Evolutionary conservation across 2,113 vertebrate species (phyloP).

Genomic region (Dromiciops gliroides): DNA sequence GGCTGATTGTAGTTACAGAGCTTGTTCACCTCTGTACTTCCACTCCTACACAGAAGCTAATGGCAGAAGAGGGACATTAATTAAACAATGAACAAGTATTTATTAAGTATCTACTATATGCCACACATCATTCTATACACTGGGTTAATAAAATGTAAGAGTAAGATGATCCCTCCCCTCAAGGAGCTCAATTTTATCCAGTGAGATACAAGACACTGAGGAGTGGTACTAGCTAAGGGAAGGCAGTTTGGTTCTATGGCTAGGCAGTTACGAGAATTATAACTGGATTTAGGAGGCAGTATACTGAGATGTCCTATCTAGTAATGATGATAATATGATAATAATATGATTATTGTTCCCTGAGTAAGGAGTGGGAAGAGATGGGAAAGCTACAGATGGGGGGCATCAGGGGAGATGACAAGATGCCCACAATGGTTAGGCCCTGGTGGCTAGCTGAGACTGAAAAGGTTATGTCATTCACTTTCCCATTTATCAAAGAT

Average conservation of each 20-base stretch:
- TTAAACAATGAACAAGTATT: neutral
- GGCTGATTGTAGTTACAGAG: neutral
- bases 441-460: neutral
- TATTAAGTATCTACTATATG: neutral
- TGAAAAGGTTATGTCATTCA: neutral
- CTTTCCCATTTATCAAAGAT: neutral
- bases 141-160: neutral
- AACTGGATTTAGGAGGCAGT: neutral
- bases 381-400: neutral
- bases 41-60: neutral
- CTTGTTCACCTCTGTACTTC: no score
- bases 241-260: neutral
- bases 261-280: neutral
- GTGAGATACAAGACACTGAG: neutral
- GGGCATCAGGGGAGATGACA: neutral
- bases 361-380: neutral
- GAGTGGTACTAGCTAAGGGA: neutral
- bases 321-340: neutral
- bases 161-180: neutral
- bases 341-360: neutral
- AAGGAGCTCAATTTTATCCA: neutral
- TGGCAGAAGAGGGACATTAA: neutral
- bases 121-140: neutral
- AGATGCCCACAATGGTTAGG: neutral
- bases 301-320: neutral